Evolutionary conservation across 2,888 invertebrate species (phyloP).

Genomic region (Ectemnius continuus): DNA sequence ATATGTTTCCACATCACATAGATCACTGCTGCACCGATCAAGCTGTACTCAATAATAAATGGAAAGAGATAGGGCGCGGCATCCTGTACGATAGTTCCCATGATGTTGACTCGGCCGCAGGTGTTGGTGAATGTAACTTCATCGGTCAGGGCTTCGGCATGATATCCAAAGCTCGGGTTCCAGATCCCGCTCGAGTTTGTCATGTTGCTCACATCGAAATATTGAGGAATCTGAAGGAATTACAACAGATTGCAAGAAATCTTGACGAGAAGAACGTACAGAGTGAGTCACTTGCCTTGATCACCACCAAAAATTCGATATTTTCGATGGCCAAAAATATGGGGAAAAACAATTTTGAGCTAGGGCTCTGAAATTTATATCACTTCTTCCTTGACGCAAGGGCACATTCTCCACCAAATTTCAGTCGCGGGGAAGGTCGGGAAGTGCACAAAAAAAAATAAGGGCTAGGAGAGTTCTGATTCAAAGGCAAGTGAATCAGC

Average conservation of each 20-base stretch:
- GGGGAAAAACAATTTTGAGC: too few relatives aligned
- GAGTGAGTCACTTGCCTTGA: too few relatives aligned
- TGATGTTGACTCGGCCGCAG: conserved; percentile 91
- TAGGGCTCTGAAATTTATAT: too few relatives aligned
- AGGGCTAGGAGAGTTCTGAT: too few relatives aligned
- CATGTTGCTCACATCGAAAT: conserved; percentile 77
- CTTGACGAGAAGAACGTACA: too few relatives aligned
- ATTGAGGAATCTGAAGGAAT: conserved; percentile 60
- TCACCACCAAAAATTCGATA: too few relatives aligned
- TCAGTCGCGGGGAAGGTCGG: too few relatives aligned
- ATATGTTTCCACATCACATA: conserved; percentile 98
- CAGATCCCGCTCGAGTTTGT: conserved; percentile 67
- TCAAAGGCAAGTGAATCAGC: too few relatives aligned
- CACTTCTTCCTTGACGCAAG: too few relatives aligned
- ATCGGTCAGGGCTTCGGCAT: conserved; percentile 72
- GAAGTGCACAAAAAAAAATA: too few relatives aligned
- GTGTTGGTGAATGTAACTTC: conserved; percentile 77
- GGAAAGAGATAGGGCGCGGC: conserved; percentile 97
- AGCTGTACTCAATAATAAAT: conserved; percentile 96
- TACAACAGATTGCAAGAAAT: background rate
- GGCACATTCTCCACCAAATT: too few relatives aligned
- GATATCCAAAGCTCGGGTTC: conserved; percentile 68
- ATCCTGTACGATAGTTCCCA: conserved; percentile 95
- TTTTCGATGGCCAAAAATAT: too few relatives aligned
- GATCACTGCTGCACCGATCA: conserved; percentile 96